These are phyloP conservation scores for Menidia menidia DNA, from an alignment of 2,797 vertebrate species.

Conservation along the genomic window DNA sequence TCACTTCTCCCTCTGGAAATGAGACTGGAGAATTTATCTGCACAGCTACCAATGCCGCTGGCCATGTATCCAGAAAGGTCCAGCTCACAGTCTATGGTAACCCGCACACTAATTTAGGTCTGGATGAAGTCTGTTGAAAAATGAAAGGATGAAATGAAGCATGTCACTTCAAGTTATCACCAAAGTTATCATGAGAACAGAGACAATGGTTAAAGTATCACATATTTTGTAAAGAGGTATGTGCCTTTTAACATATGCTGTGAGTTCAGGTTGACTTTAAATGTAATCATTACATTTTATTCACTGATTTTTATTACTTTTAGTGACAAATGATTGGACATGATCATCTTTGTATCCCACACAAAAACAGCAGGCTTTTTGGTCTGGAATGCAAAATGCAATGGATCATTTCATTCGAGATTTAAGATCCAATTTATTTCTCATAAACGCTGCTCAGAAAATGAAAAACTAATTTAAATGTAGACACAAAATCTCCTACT, in stretches of 20 bases:
- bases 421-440: not conserved
- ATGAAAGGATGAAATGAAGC: not conserved
- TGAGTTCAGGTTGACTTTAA: not conserved
- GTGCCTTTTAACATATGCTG: not conserved
- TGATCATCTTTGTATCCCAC: not conserved
- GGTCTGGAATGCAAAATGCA: not conserved
- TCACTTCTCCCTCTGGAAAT: conserved; percentile 87
- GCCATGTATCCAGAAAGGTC: conserved; percentile 90
- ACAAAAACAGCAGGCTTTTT: not conserved
- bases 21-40: conserved; percentile 94
- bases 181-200: not conserved
- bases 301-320: not conserved
- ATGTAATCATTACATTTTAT: not conserved
- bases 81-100: conserved; percentile 97
- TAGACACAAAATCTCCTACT: not conserved
- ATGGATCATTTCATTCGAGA: not conserved
- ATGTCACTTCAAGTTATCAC: not conserved
- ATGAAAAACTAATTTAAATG: not conserved
- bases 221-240: not conserved
- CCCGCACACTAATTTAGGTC: conserved; percentile 12
- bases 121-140: not conserved
- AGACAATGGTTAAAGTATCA: not conserved
- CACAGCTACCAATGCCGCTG: conserved; percentile 92
- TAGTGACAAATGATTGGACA: not conserved
- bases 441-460: not conserved